Base-by-base conservation (phyloP, 2,888 invertebrate genomes). In the Monopis laevigella region DNA sequence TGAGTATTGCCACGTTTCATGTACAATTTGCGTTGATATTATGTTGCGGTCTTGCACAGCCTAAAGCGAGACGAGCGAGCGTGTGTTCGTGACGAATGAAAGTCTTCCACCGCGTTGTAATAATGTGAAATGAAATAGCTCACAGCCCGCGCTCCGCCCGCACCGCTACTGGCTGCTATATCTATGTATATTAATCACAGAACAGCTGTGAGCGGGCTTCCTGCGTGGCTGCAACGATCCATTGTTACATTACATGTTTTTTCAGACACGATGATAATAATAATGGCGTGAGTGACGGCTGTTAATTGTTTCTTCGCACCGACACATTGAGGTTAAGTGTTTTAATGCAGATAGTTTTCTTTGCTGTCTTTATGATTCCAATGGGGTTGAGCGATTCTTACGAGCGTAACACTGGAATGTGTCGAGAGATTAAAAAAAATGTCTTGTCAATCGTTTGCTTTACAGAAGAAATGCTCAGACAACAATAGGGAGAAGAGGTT, bases 81-180 rank as follows among this genome's bases (percentile, higher is more conserved):
- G 29, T 42, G 59, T 54, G 56, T 60, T 69, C 61, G 68, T 74
- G 68, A 69, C 59, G 55, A 60, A 65, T 66, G 71, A 42, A 72
- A 71, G 68, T 65, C 58, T 59, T 56, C 64, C 65, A 61, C 60
- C 57, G 59, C 56, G 54, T 58, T 54, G 59, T 64, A 69, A 68
- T 71, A 70, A 69, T 62, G 54, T 58, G 59, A 67, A 72, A 73
- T 71, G 63, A 62, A 69, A 69, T 65, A 66, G 14, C 32, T 32
- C 32, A 2, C 11, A 5, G 4, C 57, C 66, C 65, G 60, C 59
- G 53, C 48, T 51, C 55, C 52, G 3, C 21, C 12, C 21, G 2
- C 21, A 10, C 13, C n/a, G 19, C 10, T 12, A 11, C 21, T 5
- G 21, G 14, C n/a, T 10, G 36, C 36, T 34, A 32, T 32, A 5